Conservation (phyloP, 35 echinoderm and acorn worm genomes). For the Ptychodera flava region DNA sequence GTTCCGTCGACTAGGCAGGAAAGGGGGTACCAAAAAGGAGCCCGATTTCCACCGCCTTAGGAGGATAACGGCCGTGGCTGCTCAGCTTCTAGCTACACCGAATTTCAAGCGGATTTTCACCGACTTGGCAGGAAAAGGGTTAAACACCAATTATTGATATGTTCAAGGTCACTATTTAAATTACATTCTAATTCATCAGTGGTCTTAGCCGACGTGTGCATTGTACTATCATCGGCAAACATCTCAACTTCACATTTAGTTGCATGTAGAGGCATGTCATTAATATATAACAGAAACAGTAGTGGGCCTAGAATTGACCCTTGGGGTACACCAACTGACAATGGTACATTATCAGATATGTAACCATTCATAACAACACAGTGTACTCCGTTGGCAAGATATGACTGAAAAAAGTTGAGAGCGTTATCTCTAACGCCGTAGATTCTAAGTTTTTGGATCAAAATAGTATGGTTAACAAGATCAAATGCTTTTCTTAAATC, state of each 20-base stretch:
- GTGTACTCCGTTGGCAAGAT: background rate
- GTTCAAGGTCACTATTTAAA: background rate
- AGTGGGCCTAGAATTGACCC: constrained; percentile 21
- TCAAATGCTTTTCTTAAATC: constrained; percentile 29
- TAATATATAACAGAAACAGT: constrained; percentile 30
- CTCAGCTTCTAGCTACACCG: no score
- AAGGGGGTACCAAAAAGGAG: no score
- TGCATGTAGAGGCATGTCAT: constrained; percentile 3
- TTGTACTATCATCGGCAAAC: background rate
- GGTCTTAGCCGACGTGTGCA: background rate
- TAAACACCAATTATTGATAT: background rate
- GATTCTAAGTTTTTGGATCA: constrained; percentile 8
- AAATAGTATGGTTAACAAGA: constrained; percentile 11
- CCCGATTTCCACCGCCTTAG: no score
- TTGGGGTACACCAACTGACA: constrained; percentile 19
- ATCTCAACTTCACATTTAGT: background rate
- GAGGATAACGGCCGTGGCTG: no score
- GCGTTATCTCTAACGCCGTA: background rate
- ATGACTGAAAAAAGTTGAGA: background rate
- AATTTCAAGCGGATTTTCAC: no score
- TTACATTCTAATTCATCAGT: background rate
- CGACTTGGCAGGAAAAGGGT: no score
- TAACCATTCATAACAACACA: background rate
- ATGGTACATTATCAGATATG: background rate
- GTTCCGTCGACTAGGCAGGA: no score